phyloP scores from a whole-genome alignment of 37 sponge, comb jelly and placozoan species.

The Spongilla lacustris region DNA sequence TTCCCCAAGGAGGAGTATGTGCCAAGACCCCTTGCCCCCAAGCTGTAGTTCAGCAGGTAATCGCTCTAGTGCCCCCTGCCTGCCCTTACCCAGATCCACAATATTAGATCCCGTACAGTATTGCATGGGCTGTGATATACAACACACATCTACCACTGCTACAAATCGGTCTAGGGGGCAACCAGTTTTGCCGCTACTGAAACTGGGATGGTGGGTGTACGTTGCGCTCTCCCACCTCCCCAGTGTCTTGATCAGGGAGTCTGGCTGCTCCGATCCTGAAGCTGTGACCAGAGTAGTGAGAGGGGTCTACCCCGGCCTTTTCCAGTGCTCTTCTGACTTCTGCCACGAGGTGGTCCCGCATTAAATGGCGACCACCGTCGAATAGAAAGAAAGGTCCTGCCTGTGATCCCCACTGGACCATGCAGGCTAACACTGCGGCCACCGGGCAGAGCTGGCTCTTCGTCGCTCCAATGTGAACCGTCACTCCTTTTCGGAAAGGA shows the following conservation, averaged over 20 bases:
- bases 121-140: too few species aligned
- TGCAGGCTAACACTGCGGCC: slow-evolving; percentile 1
- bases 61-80: too few species aligned
- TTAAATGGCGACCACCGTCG: slow-evolving; percentile 1
- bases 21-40: too few species aligned
- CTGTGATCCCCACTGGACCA: background rate
- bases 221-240: slow-evolving; percentile 24
- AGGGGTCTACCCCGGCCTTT: background rate
- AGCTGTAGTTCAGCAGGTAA: too few species aligned
- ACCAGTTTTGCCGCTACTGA: background rate
- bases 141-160: too few species aligned
- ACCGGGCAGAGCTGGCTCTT: slow-evolving; percentile 17
- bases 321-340: background rate
- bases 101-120: too few species aligned
- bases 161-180: too few species aligned
- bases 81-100: too few species aligned
- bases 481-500: slow-evolving; percentile 3
- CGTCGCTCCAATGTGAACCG: slow-evolving; percentile 6
- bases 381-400: slow-evolving; percentile 15
- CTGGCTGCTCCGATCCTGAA: slow-evolving; percentile 28
- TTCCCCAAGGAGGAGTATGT: too few species aligned
- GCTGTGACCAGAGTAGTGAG: slow-evolving; percentile 13
- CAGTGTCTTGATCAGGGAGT: slow-evolving; percentile 26
- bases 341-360: background rate
- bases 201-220: background rate